Evolutionary conservation across 2,797 vertebrate species (phyloP).

Genomic region (Pseudomugil tenellus): DNA sequence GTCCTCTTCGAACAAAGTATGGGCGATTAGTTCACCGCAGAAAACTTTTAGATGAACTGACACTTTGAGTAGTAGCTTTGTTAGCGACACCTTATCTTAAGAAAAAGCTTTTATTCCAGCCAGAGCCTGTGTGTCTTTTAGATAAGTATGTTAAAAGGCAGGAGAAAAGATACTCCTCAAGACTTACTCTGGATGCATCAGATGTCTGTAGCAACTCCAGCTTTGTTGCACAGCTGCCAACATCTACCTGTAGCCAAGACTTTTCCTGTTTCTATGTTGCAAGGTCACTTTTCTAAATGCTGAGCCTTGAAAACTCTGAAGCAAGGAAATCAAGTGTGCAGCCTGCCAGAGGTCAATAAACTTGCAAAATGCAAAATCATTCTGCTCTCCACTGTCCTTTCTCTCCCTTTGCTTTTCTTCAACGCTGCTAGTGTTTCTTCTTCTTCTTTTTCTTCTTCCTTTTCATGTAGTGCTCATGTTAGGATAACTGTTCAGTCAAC

Average conservation of each 20-base stretch:
- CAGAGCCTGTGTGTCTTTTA: not conserved
- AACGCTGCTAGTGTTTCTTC: conserved; percentile 5
- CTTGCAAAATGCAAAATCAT: conserved; percentile 35
- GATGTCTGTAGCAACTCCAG: not conserved
- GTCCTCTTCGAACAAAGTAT: conserved; percentile 2
- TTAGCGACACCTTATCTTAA: not conserved
- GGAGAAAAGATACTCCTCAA: not conserved
- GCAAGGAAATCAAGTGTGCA: conserved; percentile 43
- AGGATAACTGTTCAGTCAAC: not conserved
- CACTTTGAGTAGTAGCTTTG: conserved; percentile 9
- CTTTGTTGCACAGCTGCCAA: conserved; percentile 22
- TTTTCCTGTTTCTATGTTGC: conserved; percentile 32
- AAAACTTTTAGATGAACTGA: conserved; percentile 12
- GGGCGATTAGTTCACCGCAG: conserved; percentile 11
- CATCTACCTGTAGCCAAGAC: conserved; percentile 18
- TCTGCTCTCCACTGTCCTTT: conserved; percentile 9
- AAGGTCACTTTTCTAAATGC: conserved; percentile 66
- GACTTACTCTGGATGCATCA: not conserved
- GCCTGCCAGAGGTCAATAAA: conserved; percentile 63
- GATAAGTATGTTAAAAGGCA: not conserved
- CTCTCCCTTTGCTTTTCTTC: conserved; percentile 20
- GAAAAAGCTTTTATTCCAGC: not conserved
- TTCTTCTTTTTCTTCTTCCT: not conserved
- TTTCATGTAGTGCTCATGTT: not conserved
- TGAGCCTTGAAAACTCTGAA: conserved; percentile 54